These are phyloP conservation scores for Grantiella picta DNA, from an alignment of 2,113 vertebrate genomes.

Conservation along the genomic window DNA sequence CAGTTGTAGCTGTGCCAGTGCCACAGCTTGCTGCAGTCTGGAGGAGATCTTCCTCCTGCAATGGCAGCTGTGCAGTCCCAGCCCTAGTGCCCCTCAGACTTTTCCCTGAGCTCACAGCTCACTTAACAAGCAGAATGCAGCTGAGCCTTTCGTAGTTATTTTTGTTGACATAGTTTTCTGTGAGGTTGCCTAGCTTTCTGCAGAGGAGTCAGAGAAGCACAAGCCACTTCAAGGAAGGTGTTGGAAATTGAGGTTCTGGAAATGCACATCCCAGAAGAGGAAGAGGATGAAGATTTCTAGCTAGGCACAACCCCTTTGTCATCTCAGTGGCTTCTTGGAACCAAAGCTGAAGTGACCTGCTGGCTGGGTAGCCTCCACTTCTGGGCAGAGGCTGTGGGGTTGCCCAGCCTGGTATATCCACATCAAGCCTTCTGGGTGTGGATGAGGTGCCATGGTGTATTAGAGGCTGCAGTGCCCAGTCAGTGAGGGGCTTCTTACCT, in stretches of 20 bases:
- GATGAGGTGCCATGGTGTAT: too few relatives aligned
- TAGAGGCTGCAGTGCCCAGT: neutral
- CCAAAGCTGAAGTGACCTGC: neutral
- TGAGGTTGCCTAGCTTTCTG: neutral
- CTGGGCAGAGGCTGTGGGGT: neutral
- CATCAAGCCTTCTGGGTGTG: neutral
- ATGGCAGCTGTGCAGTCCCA: neutral
- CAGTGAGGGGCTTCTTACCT: neutral
- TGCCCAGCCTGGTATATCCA: neutral
- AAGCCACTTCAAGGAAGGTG: neutral
- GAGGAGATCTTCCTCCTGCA: neutral
- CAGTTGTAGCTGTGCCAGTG: neutral
- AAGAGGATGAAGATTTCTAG: neutral
- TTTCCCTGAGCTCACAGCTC: neutral
- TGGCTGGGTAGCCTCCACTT: neutral
- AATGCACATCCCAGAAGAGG: neutral
- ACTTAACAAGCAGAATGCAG: neutral
- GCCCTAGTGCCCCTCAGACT: neutral
- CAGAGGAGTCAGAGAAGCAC: neutral
- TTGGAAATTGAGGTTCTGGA: neutral
- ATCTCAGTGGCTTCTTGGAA: neutral
- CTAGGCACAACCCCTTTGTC: neutral
- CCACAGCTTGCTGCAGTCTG: neutral
- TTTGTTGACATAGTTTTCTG: neutral
- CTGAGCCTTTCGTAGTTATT: neutral